A percentile compares a stretch with the other conserved stretches of the same genome.
phyloP scores from a whole-genome alignment of 2,113 vertebrate species.

The Brachyhypopomus gauderio region DNA sequence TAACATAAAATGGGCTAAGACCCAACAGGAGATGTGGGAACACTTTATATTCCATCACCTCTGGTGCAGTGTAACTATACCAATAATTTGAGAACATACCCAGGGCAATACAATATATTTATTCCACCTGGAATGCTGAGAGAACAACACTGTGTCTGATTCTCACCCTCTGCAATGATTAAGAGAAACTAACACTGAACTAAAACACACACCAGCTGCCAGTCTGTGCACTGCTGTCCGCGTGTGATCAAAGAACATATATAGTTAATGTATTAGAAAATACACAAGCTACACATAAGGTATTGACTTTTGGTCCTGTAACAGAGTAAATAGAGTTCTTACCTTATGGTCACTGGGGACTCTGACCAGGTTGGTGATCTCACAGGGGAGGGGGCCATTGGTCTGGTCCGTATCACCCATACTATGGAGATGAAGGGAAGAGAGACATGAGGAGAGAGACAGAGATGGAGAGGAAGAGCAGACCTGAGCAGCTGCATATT shows the following conservation, averaged over 20 bases:
- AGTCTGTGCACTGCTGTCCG: too few species aligned
- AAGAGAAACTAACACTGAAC: background rate
- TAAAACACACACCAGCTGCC: background rate
- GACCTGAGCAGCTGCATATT: slow-evolving; percentile 19
- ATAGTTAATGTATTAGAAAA: too few species aligned
- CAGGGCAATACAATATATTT: too few species aligned
- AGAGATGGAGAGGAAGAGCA: background rate
- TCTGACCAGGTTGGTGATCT: slow-evolving; percentile 33
- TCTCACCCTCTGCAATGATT: background rate
- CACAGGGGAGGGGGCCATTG: background rate
- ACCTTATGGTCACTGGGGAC: slow-evolving; percentile 19
- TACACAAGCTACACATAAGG: too few species aligned
- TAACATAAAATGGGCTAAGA: background rate
- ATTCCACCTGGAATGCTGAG: slow-evolving; percentile 18
- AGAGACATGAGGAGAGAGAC: background rate
- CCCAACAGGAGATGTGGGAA: background rate
- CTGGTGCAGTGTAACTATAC: background rate
- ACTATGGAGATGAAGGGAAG: background rate
- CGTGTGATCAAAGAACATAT: too few species aligned
- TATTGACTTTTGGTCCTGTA: too few species aligned
- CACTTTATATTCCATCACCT: too few species aligned
- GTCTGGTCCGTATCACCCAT: background rate
- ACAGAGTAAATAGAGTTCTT: background rate
- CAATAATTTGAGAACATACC: slow-evolving; percentile 44
- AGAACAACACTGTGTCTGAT: background rate